These are phyloP conservation scores for Parauchenoglanis ngamensis DNA, from an alignment of 2,797 vertebrate species.

Conservation along the genomic window DNA sequence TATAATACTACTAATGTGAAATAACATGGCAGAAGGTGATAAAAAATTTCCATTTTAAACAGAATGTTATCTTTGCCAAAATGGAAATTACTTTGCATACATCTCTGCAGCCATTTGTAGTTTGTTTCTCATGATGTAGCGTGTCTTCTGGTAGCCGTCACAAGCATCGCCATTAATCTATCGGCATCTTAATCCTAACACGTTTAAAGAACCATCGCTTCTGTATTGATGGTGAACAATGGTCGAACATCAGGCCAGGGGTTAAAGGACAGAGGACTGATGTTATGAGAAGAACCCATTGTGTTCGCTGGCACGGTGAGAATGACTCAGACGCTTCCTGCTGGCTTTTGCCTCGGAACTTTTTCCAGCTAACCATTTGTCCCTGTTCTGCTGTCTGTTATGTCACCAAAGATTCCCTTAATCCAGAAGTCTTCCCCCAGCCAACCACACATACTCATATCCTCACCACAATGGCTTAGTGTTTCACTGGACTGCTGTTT, in stretches of 20 bases:
- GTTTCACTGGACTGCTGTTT: conserved; percentile 26
- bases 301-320: conserved; percentile 7
- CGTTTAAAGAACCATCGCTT: background rate
- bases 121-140: background rate
- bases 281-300: conserved; percentile 17
- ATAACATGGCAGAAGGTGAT: background rate
- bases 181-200: background rate
- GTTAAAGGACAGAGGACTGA: background rate
- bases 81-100: background rate
- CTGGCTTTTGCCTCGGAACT: background rate
- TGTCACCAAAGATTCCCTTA: conserved; percentile 5
- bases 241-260: background rate
- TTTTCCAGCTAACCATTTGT: conserved; percentile 10
- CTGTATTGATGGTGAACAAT: background rate
- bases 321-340: conserved; percentile 32
- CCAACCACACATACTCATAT: background rate
- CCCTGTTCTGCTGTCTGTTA: background rate
- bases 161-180: background rate
- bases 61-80: too few species aligned
- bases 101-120: background rate
- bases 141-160: background rate
- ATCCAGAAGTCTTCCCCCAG: conserved; percentile 12
- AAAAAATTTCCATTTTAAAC: too few species aligned
- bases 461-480: conserved; percentile 28
- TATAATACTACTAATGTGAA: background rate